phyloP scores from a whole-genome alignment of 2,113 vertebrate species.

The Podiceps cristatus region DNA sequence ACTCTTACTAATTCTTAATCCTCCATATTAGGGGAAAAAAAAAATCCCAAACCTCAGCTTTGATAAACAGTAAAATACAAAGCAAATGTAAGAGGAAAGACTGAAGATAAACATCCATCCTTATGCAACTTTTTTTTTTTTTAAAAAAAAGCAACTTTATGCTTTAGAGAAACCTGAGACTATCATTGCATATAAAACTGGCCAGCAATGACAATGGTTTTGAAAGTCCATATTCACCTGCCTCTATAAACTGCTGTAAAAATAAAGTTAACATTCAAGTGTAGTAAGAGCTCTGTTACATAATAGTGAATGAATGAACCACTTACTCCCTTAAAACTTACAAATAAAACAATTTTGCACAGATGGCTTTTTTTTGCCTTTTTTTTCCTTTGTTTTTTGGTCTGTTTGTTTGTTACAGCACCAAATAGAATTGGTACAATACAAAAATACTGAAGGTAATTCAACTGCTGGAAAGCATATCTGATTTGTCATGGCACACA shows the following conservation, averaged over 20 bases:
- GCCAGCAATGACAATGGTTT: background rate
- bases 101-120: background rate
- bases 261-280: conserved; percentile 48
- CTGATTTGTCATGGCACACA: conserved; percentile 68
- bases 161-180: too few species aligned
- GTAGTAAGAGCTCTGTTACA: conserved; percentile 14
- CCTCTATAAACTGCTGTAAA: conserved; percentile 37
- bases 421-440: conserved; percentile 51
- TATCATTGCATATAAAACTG: conserved; percentile 4
- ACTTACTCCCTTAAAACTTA: conserved; percentile 50
- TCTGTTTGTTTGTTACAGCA: background rate
- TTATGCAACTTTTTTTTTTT: background rate
- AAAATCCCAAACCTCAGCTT: background rate
- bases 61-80: background rate
- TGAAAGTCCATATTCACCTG: background rate
- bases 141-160: too few species aligned
- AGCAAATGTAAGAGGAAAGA: background rate
- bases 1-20: background rate
- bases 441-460: conserved; percentile 70
- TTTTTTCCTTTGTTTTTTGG: conserved; percentile 47
- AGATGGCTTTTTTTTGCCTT: conserved; percentile 17
- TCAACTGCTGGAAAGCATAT: conserved; percentile 58
- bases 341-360: conserved; percentile 39
- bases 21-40: background rate
- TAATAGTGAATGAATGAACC: conserved; percentile 40